phyloP scores from a whole-genome alignment of 2,888 invertebrate species.

The Eristalinus sepulchralis region DNA sequence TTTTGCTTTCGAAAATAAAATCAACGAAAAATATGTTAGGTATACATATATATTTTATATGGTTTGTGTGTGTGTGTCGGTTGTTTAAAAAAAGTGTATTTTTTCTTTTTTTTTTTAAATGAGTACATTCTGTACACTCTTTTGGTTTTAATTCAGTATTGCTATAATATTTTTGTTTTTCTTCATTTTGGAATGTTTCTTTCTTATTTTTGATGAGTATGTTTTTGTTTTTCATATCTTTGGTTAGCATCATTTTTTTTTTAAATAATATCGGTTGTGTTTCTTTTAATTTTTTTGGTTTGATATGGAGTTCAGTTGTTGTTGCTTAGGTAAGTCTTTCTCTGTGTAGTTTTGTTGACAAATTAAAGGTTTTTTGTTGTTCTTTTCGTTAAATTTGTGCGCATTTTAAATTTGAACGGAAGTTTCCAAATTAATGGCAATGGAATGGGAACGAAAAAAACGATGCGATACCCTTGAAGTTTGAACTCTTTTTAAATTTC shows the following conservation, averaged over 20 bases:
- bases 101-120: conserved; percentile 29
- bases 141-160: conserved; percentile 56
- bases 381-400: conserved; percentile 57
- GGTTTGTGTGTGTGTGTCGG: conserved; percentile 30
- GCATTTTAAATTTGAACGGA: conserved; percentile 25
- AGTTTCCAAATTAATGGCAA: conserved; percentile 5
- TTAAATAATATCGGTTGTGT: conserved; percentile 64
- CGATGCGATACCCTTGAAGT: not conserved
- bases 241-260: conserved; percentile 26
- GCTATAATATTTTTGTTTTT: conserved; percentile 49
- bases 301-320: conserved; percentile 74
- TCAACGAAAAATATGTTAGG: conserved; percentile 49
- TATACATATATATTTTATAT: conserved; percentile 27
- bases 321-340: conserved; percentile 73
- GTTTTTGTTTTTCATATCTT: not conserved
- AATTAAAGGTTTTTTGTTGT: not conserved
- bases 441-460: conserved; percentile 18
- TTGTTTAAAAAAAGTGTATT: conserved; percentile 39
- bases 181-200: conserved; percentile 37
- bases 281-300: conserved; percentile 37
- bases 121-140: conserved; percentile 49
- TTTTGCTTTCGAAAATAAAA: conserved; percentile 27
- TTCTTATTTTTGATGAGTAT: conserved; percentile 31
- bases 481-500: no score
- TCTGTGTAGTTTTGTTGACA: conserved; percentile 42